A percentile compares a stretch with the other conserved stretches of the same genome.
Evolutionary conservation across 2,888 invertebrate genomes (phyloP).

Genomic region (Pyrrhia umbra): DNA sequence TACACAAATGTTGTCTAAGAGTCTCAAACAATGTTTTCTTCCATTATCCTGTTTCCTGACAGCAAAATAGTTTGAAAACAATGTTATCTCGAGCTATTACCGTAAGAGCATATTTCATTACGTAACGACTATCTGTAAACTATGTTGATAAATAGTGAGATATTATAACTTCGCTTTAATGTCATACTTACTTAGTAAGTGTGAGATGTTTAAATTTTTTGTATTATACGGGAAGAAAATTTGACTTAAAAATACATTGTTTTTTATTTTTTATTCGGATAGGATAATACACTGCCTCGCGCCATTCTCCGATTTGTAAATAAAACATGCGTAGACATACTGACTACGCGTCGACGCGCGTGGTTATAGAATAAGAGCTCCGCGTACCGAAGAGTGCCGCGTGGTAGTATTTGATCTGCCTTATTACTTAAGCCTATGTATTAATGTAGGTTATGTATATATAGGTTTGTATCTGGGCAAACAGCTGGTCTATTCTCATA

Average conservation of each 20-base stretch:
- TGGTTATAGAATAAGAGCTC: too few species aligned
- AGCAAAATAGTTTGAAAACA: not conserved
- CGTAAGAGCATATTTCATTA: conserved; percentile 1
- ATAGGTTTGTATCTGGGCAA: too few species aligned
- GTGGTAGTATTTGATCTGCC: too few species aligned
- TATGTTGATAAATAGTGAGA: conserved; percentile 49
- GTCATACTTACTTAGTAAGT: conserved; percentile 31
- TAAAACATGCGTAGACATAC: too few species aligned
- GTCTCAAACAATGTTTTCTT: not conserved
- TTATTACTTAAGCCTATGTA: too few species aligned
- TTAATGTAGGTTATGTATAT: too few species aligned
- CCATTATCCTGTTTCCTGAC: not conserved
- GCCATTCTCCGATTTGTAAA: too few species aligned
- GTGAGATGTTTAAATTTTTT: conserved; percentile 49
- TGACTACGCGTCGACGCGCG: too few species aligned
- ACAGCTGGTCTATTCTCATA: too few species aligned
- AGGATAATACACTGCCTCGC: too few species aligned
- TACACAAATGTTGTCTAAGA: not conserved
- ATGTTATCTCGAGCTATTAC: not conserved
- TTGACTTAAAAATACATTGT: not conserved
- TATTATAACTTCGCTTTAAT: conserved; percentile 64
- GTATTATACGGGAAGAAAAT: conserved; percentile 44
- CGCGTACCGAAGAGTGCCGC: too few species aligned
- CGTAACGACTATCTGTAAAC: conserved; percentile 32
- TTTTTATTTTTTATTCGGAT: too few species aligned